Conservation (phyloP, 2,113 vertebrate genomes). For the Pelusios castaneus region DNA sequence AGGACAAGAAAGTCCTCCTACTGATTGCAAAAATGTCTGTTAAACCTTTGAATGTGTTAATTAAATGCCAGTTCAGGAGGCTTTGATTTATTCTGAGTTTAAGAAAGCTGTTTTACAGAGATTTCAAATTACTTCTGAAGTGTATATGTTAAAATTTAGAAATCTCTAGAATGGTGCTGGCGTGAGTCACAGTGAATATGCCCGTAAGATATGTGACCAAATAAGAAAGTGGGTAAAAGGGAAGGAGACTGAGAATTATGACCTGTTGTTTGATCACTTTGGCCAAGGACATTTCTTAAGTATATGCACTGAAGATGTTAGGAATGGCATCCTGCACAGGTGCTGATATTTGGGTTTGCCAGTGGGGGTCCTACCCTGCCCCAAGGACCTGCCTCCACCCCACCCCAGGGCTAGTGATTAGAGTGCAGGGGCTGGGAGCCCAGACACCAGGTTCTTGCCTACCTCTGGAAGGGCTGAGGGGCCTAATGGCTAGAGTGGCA, state of each 20-base stretch:
- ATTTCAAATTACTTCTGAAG: not conserved
- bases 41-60: not conserved
- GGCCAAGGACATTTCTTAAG: not conserved
- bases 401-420: no score
- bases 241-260: not conserved
- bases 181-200: not conserved
- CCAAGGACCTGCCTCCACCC: no score
- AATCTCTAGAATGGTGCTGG: not conserved
- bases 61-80: not conserved
- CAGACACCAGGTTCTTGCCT: no score
- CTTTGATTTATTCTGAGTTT: not conserved
- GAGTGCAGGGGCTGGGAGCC: no score
- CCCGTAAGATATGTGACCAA: not conserved
- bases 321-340: not conserved
- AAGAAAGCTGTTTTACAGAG: not conserved
- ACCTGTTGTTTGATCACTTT: not conserved
- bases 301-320: not conserved
- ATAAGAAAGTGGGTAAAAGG: not conserved
- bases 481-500: no score
- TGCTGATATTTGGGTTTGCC: no score
- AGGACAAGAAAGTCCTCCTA: not conserved
- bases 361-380: no score
- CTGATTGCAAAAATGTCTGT: not conserved
- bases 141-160: not conserved
- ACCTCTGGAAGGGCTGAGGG: no score